A percentile compares a stretch with the other conserved stretches of the same genome.
Evolutionary conservation across 1,140 invertebrate species (phyloP).

Genomic region (Cyclargus thomasi): DNA sequence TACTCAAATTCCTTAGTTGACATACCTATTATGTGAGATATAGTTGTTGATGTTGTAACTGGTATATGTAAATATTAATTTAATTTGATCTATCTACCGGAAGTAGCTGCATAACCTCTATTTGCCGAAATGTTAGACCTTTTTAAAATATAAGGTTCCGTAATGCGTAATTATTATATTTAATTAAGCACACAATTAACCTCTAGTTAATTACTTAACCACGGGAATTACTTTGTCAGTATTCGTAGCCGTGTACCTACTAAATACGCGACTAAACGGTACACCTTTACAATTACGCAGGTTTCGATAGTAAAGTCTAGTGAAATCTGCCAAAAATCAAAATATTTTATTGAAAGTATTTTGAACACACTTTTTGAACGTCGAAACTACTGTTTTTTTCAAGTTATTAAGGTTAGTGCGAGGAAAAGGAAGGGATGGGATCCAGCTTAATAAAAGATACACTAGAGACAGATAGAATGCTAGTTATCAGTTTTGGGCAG

Average conservation of each 20-base stretch:
- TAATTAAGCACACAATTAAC: slow-evolving; percentile 9
- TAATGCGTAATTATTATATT: not conserved
- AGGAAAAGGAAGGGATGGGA: no score
- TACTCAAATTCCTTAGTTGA: no score
- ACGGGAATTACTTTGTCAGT: slow-evolving; percentile 3
- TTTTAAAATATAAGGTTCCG: not conserved
- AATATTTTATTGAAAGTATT: no score
- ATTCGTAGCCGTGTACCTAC: not conserved
- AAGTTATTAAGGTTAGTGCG: no score
- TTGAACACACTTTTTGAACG: no score
- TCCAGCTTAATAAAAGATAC: no score
- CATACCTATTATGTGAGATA: no score
- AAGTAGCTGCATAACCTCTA: not conserved
- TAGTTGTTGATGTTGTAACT: no score
- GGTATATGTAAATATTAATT: no score
- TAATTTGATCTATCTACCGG: not conserved
- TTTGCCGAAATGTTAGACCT: not conserved
- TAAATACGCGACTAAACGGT: not conserved
- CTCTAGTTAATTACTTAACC: slow-evolving; percentile 4
- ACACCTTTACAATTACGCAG: not conserved
- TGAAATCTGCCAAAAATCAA: not conserved
- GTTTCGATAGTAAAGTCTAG: not conserved
- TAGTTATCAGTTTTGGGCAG: no score
- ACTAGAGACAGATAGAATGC: no score
- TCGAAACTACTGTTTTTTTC: no score